Percentiles rank a stretch among this genome's conserved stretches.
Evolutionary conservation across 2,797 vertebrate genomes (phyloP).

Genomic region (Sarcophilus harrisii): DNA sequence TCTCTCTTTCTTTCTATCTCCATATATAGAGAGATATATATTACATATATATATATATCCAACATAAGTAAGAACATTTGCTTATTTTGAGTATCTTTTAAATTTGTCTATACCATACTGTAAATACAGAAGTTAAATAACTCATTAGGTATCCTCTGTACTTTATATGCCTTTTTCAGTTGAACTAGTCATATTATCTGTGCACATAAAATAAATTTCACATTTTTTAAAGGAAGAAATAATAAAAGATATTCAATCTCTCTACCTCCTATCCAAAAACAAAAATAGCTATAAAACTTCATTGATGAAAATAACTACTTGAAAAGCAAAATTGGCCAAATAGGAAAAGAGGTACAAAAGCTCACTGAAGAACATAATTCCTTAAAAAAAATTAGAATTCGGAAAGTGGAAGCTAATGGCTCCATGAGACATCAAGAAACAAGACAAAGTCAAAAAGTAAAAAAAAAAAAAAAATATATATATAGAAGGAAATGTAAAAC

Average conservation of each 20-base stretch:
- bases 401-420: background rate
- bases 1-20: conserved; percentile 30
- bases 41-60: conserved; percentile 19
- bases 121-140: conserved; percentile 67
- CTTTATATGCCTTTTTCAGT: conserved; percentile 27
- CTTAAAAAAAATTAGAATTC: background rate
- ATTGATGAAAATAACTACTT: background rate
- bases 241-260: conserved; percentile 45
- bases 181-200: conserved; percentile 32
- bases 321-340: background rate
- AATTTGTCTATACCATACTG: conserved; percentile 18
- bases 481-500: background rate
- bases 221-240: conserved; percentile 51
- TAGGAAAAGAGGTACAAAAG: background rate
- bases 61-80: conserved; percentile 57
- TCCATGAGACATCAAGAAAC: background rate
- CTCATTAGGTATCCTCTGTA: background rate
- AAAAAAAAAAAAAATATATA: background rate
- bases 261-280: background rate
- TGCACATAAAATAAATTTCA: conserved; percentile 32
- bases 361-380: background rate
- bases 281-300: background rate
- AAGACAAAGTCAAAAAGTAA: background rate
- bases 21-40: background rate
- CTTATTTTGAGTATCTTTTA: conserved; percentile 82